Conservation (phyloP, 2,888 invertebrate genomes). For the Iselma pallidipennis region DNA sequence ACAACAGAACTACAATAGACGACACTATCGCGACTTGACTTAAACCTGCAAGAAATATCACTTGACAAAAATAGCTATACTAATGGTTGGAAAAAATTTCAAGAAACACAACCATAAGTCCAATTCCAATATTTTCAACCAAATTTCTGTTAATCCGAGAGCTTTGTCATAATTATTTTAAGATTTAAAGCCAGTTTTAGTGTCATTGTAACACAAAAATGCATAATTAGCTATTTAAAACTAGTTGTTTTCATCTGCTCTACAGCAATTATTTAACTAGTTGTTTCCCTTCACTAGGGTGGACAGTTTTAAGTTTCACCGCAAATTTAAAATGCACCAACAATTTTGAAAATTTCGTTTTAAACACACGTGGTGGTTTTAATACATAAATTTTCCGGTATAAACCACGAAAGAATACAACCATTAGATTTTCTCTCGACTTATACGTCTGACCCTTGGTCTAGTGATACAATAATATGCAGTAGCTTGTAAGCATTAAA, state of each 20-base stretch:
- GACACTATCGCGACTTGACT: background rate
- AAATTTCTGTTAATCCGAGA: no score
- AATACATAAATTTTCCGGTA: conserved; percentile 21
- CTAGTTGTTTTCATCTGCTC: background rate
- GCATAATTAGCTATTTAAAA: no score
- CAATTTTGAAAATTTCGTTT: background rate
- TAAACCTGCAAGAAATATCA: background rate
- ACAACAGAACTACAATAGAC: background rate
- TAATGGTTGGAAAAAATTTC: no score
- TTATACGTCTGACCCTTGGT: background rate
- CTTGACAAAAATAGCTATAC: no score
- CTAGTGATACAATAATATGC: conserved; percentile 1
- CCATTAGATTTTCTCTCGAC: conserved; percentile 10
- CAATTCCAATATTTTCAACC: no score
- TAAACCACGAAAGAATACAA: conserved; percentile 17
- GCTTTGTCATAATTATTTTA: no score
- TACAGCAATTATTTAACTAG: background rate
- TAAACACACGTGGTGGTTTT: conserved; percentile 19
- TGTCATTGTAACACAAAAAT: no score
- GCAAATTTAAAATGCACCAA: no score
- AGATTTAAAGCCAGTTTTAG: no score
- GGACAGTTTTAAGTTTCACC: no score
- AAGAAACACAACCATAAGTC: no score
- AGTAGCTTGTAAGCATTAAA: conserved; percentile 13
- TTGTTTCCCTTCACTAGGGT: no score